phyloP scores from a whole-genome alignment of 1,140 invertebrate species.

The Drosophila lini region DNA sequence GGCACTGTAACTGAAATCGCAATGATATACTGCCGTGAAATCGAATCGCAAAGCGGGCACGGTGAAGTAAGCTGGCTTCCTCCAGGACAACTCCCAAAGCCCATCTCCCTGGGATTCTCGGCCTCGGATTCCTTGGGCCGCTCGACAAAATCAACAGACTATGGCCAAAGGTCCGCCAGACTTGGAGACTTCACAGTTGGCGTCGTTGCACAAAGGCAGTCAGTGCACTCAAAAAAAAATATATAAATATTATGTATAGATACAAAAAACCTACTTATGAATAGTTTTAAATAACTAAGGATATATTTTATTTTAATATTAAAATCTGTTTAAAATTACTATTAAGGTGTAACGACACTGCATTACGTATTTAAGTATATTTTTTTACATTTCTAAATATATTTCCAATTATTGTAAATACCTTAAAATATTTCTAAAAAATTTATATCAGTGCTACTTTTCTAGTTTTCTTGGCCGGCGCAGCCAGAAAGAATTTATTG shows the following conservation, averaged over 20 bases:
- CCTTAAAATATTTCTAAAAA: not conserved
- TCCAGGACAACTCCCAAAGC: slow-evolving; percentile 9
- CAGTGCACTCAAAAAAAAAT: slow-evolving; percentile 10
- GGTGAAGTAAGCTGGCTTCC: slow-evolving; percentile 46
- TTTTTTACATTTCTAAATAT: too few relatives aligned
- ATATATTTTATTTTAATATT: too few relatives aligned
- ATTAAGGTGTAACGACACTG: too few relatives aligned
- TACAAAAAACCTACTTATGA: not conserved
- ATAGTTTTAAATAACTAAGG: not conserved
- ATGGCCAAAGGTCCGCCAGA: slow-evolving; percentile 36
- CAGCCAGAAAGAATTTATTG: slow-evolving; percentile 70
- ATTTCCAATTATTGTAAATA: not conserved
- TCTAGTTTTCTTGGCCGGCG: slow-evolving; percentile 57
- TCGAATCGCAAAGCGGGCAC: slow-evolving; percentile 42
- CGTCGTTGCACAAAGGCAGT: slow-evolving; percentile 29
- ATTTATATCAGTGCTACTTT: slow-evolving; percentile 9
- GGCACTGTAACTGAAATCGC: slow-evolving; percentile 72
- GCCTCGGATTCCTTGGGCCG: slow-evolving; percentile 33
- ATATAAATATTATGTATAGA: not conserved
- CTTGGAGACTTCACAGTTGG: slow-evolving; percentile 24
- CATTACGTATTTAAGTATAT: too few relatives aligned
- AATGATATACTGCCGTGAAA: slow-evolving; percentile 82
- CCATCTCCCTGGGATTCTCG: slow-evolving; percentile 7
- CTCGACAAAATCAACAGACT: slow-evolving; percentile 78
- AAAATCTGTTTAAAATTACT: too few relatives aligned